phyloP scores from a whole-genome alignment of 2,888 invertebrate genomes.

The Chaetogeoica ovagalla region DNA sequence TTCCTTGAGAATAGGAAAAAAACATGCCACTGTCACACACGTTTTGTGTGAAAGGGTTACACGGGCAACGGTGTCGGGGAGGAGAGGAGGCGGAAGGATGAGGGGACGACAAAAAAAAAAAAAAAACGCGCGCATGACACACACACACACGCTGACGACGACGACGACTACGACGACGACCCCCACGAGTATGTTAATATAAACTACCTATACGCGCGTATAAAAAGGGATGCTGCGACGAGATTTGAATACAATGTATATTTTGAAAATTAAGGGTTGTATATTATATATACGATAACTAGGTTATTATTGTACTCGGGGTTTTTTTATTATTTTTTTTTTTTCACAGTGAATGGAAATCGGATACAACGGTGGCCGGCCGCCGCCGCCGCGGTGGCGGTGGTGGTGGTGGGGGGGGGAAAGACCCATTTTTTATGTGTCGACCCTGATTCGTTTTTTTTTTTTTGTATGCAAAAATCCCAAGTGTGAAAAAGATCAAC shows the following conservation, averaged over 20 bases:
- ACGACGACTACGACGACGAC: slow-evolving; percentile 11
- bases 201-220: slow-evolving; percentile 36
- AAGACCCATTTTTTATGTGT: slow-evolving; percentile 49
- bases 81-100: too few species aligned
- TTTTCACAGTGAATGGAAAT: slow-evolving; percentile 50
- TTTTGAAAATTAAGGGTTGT: slow-evolving; percentile 52
- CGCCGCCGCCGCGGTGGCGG: too few species aligned
- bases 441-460: slow-evolving; percentile 44
- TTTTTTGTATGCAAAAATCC: slow-evolving; percentile 53
- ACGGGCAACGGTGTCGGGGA: neutral
- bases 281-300: slow-evolving; percentile 52
- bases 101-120: neutral
- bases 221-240: slow-evolving; percentile 44
- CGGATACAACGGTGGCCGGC: slow-evolving; percentile 50
- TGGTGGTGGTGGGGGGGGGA: neutral
- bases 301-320: slow-evolving; percentile 50
- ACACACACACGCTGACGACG: slow-evolving; percentile 12
- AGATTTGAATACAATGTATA: slow-evolving; percentile 51
- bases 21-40: slow-evolving; percentile 52
- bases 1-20: slow-evolving; percentile 51
- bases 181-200: slow-evolving; percentile 53
- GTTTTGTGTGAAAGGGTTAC: slow-evolving; percentile 52
- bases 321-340: slow-evolving; percentile 42
- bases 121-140: slow-evolving; percentile 45
- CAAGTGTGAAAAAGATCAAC: slow-evolving; percentile 53